Conservation (phyloP, 2,113 vertebrate genomes). For the Labeo rohita region DNA sequence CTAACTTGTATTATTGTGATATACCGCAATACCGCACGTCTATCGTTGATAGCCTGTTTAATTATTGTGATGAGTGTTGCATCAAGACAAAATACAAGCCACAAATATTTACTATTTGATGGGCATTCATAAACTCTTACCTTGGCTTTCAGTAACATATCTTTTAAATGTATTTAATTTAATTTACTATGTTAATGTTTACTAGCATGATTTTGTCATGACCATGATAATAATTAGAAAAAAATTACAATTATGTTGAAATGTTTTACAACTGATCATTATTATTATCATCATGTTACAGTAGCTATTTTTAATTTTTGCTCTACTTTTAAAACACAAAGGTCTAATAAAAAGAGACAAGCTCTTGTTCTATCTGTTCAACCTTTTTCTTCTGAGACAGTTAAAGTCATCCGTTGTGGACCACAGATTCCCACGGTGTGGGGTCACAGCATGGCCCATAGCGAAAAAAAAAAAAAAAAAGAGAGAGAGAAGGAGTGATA, state of each 20-base stretch:
- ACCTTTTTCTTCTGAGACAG: slow-evolving; percentile 23
- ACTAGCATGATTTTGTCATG: not conserved
- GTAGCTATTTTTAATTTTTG: not conserved
- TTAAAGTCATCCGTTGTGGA: slow-evolving; percentile 62
- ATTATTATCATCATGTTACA: not conserved
- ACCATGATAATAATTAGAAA: not conserved
- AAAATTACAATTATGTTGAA: too few species aligned
- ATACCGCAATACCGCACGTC: too few species aligned
- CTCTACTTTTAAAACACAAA: not conserved
- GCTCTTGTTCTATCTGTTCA: not conserved
- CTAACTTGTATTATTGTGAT: too few species aligned
- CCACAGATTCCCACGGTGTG: slow-evolving; percentile 69
- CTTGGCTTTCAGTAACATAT: not conserved
- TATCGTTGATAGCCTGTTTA: too few species aligned
- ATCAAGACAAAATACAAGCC: not conserved
- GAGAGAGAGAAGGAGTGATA: slow-evolving; percentile 63
- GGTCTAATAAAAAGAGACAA: not conserved
- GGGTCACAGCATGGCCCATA: slow-evolving; percentile 67
- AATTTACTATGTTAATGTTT: not conserved
- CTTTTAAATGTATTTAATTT: not conserved
- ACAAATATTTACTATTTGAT: not conserved
- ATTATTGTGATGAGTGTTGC: not conserved
- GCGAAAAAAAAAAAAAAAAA: slow-evolving; percentile 54
- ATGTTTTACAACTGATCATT: not conserved
- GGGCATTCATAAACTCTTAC: not conserved